A percentile compares a stretch with the other conserved stretches of the same genome.
Conservation (phyloP, 2,797 vertebrate species). For the Chromobotia macracanthus region DNA sequence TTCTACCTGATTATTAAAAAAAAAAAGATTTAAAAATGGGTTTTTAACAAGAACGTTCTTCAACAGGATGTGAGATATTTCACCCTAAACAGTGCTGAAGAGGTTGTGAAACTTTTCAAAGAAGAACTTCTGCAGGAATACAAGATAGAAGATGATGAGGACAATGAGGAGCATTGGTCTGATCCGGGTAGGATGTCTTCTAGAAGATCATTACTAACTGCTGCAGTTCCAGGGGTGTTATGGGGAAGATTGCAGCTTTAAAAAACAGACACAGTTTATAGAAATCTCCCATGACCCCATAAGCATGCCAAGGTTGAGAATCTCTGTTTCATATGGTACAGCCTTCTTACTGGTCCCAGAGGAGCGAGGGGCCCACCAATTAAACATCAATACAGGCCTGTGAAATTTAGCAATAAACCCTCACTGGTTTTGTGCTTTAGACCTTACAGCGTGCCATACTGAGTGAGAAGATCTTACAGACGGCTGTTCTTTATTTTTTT, state of each 20-base stretch:
- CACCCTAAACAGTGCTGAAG: constrained; percentile 78
- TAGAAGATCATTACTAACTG: neutral
- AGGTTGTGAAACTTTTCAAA: constrained; percentile 80
- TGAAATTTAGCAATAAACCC: neutral
- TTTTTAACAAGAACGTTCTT: neutral
- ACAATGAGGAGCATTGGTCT: constrained; percentile 56
- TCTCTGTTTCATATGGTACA: neutral
- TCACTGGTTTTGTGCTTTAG: neutral
- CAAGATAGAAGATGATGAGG: constrained; percentile 58
- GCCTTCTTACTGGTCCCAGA: neutral
- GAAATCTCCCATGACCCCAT: neutral
- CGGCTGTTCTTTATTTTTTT: neutral
- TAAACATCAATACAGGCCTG: neutral
- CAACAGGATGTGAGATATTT: constrained; percentile 78
- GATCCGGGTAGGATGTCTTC: constrained; percentile 61
- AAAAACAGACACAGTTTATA: too few species aligned
- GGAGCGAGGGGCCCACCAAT: neutral
- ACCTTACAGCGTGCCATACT: neutral
- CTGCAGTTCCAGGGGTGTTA: neutral
- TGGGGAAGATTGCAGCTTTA: neutral
- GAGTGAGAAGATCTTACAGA: neutral
- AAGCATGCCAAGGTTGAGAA: neutral
- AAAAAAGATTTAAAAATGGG: too few species aligned
- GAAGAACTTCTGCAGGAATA: constrained; percentile 65
- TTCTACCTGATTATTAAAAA: neutral